Percentiles rank a stretch among this genome's conserved stretches.
Conservation (phyloP, 2,888 invertebrate genomes). For the Anticlea derivata region DNA sequence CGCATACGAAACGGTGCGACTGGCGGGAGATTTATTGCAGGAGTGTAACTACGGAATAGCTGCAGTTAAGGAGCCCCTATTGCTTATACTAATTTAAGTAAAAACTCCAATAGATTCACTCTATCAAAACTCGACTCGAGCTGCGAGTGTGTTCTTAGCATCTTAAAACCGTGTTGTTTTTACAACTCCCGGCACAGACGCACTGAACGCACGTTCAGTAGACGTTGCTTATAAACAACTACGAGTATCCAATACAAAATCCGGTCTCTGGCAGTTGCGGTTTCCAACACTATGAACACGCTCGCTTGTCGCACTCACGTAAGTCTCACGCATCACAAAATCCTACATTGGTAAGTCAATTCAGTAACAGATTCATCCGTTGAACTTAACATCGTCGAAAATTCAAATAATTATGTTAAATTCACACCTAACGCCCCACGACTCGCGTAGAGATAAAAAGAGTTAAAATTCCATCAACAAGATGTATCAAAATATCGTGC, state of each 20-base stretch:
- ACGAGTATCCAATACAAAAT: slow-evolving; percentile 22
- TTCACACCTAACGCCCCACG: slow-evolving; percentile 52
- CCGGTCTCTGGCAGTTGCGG: slow-evolving; percentile 26
- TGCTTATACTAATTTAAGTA: slow-evolving; percentile 19
- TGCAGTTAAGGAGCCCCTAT: slow-evolving; percentile 19
- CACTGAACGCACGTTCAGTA: slow-evolving; percentile 7
- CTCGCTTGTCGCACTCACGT: slow-evolving; percentile 18
- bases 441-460: slow-evolving; percentile 50
- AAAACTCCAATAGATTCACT: slow-evolving; percentile 14
- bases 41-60: slow-evolving; percentile 5
- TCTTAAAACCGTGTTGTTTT: too few relatives aligned
- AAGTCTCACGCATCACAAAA: slow-evolving; percentile 27
- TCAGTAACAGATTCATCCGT: slow-evolving; percentile 27
- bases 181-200: slow-evolving; percentile 5
- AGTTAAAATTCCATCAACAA: slow-evolving; percentile 62
- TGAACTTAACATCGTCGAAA: slow-evolving; percentile 25
- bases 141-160: slow-evolving; percentile 8
- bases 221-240: slow-evolving; percentile 19
- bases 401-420: slow-evolving; percentile 17
- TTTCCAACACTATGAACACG: slow-evolving; percentile 25
- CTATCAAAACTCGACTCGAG: slow-evolving; percentile 1
- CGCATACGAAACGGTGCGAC: slow-evolving; percentile 1
- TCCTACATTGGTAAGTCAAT: slow-evolving; percentile 16
- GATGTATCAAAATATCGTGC: slow-evolving; percentile 58
- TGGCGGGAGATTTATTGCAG: background rate